phyloP scores from a whole-genome alignment of 1,140 invertebrate species.

The Drosophila pruinosa region DNA sequence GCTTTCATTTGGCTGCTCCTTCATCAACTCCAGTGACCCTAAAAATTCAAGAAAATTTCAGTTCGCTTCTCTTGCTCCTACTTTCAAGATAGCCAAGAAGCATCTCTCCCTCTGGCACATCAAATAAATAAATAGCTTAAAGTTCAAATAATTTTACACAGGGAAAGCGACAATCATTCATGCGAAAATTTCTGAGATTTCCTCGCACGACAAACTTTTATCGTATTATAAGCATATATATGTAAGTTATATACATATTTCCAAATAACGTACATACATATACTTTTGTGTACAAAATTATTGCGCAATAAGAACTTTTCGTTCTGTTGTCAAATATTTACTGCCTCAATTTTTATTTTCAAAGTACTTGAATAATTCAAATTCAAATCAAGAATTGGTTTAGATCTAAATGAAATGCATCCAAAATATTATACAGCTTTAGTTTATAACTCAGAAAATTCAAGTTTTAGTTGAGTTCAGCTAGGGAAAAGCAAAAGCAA shows the following conservation, averaged over 20 bases:
- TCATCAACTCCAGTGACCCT: not conserved
- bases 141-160: slow-evolving; percentile 35
- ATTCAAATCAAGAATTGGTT: too few relatives aligned
- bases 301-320: slow-evolving; percentile 8
- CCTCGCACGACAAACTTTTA: slow-evolving; percentile 52
- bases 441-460: too few relatives aligned
- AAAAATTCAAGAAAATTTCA: not conserved
- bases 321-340: not conserved
- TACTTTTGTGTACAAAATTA: not conserved
- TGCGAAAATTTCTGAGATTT: slow-evolving; percentile 52
- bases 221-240: not conserved
- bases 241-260: slow-evolving; percentile 21
- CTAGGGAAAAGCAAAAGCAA: slow-evolving; percentile 41
- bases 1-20: not conserved
- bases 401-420: too few relatives aligned
- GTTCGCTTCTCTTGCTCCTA: not conserved
- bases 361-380: too few relatives aligned
- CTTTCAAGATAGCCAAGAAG: too few relatives aligned
- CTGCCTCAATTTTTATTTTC: too few relatives aligned
- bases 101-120: not conserved
- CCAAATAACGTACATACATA: not conserved
- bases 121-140: slow-evolving; percentile 30
- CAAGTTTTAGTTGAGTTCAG: too few relatives aligned
- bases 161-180: slow-evolving; percentile 33
- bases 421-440: too few relatives aligned